Evolutionary conservation across 2,888 invertebrate genomes (phyloP).

Genomic region (Meghimatium bilineatum): DNA sequence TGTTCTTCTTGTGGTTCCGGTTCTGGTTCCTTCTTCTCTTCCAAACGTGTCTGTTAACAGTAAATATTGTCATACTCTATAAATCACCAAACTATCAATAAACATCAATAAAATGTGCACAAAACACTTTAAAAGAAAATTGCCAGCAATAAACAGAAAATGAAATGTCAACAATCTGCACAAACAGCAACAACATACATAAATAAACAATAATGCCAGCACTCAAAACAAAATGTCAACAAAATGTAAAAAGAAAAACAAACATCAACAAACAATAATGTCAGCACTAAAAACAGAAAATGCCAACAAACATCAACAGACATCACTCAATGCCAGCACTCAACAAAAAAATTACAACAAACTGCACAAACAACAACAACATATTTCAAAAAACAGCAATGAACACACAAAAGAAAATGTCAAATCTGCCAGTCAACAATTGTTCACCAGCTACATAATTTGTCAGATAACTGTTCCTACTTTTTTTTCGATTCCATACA

Average conservation of each 20-base stretch:
- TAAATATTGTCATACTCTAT: no score
- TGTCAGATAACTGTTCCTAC: no score
- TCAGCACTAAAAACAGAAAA: no score
- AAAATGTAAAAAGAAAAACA: not conserved
- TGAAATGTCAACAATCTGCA: not conserved
- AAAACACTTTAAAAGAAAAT: not conserved
- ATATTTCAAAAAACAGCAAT: not conserved
- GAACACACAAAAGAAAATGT: not conserved
- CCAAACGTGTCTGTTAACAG: constrained; percentile 44
- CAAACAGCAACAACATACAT: not conserved
- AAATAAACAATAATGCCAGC: no score
- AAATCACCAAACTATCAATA: no score
- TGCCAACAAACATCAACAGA: no score
- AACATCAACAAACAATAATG: not conserved
- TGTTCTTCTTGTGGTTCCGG: constrained; percentile 39
- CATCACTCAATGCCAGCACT: not conserved
- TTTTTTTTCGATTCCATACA: no score
- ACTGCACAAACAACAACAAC: not conserved
- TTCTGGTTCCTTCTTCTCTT: constrained; percentile 46
- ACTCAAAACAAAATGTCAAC: not conserved
- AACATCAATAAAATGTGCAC: not conserved
- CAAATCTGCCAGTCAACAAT: no score
- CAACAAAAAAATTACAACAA: not conserved
- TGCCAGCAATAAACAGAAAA: not conserved
- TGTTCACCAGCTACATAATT: no score